A percentile compares a stretch with the other conserved stretches of the same genome.
These are phyloP conservation scores for Hypsibius dujardini DNA, from an alignment of 1,140 invertebrate species.

Conservation along the genomic window DNA sequence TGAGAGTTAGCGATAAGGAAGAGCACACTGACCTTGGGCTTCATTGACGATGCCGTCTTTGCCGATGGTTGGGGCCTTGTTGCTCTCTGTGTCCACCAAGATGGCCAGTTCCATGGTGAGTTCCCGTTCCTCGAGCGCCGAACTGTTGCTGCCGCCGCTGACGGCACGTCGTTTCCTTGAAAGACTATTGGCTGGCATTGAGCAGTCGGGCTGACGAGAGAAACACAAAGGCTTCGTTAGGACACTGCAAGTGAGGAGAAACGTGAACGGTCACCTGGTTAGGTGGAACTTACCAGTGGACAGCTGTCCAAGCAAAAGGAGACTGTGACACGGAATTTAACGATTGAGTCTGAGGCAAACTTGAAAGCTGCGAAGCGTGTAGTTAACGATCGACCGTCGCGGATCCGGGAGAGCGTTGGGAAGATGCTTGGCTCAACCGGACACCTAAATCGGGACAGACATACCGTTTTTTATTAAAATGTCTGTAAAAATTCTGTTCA, in stretches of 20 bases:
- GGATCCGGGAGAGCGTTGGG: neutral
- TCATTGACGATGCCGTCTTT: slow-evolving; percentile 16
- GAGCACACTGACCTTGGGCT: neutral
- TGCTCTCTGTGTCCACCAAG: slow-evolving; percentile 12
- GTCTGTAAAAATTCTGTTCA: too few species aligned
- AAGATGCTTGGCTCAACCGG: slow-evolving; percentile 14
- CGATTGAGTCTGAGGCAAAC: slow-evolving; percentile 20
- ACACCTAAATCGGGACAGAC: neutral
- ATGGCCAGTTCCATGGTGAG: slow-evolving; percentile 15
- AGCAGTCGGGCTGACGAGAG: slow-evolving; percentile 3
- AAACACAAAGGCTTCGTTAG: neutral
- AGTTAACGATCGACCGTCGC: neutral
- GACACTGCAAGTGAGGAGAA: neutral
- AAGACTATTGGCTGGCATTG: neutral
- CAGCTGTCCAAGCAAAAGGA: slow-evolving; percentile 22
- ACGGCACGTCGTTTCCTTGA: neutral
- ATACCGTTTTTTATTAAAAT: too few species aligned
- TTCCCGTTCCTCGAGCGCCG: slow-evolving; percentile 1
- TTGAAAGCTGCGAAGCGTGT: slow-evolving; percentile 20
- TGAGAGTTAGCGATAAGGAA: neutral
- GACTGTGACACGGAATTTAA: slow-evolving; percentile 21
- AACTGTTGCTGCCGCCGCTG: neutral
- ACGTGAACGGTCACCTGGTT: neutral
- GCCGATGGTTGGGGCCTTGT: slow-evolving; percentile 5
- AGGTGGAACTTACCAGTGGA: neutral